Conservation (phyloP, 2,113 vertebrate genomes). For the Diphyllodes magnificus region DNA sequence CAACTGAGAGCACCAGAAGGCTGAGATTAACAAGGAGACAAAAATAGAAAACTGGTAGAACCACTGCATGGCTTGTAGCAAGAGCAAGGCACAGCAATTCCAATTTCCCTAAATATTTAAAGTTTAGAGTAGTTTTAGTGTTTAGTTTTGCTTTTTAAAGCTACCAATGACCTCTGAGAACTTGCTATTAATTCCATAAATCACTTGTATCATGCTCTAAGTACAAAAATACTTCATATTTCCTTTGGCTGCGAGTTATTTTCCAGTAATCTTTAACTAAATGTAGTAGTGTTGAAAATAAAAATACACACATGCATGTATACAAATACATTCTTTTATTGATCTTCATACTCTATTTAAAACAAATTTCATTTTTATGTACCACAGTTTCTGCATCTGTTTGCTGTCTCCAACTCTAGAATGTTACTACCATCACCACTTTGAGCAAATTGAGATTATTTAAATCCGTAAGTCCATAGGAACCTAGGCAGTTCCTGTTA, state of each 20-base stretch:
- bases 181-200: not conserved
- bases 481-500: not conserved
- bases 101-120: not conserved
- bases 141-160: not conserved
- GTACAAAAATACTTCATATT: not conserved
- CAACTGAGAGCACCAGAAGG: not conserved
- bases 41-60: not conserved
- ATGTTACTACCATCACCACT: not conserved
- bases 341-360: not conserved
- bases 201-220: not conserved
- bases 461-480: not conserved
- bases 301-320: not conserved
- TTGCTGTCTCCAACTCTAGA: not conserved
- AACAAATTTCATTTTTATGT: not conserved
- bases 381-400: not conserved
- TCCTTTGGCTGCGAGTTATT: not conserved
- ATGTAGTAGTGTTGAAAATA: not conserved
- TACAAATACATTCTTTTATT: not conserved
- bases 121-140: not conserved
- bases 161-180: not conserved
- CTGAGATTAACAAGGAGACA: not conserved
- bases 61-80: not conserved
- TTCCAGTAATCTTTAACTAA: conserved; percentile 12
- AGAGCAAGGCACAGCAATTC: not conserved
- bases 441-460: not conserved